Evolutionary conservation across 2,797 vertebrate genomes (phyloP).

Genomic region (Enteromius unitaeniatus): DNA sequence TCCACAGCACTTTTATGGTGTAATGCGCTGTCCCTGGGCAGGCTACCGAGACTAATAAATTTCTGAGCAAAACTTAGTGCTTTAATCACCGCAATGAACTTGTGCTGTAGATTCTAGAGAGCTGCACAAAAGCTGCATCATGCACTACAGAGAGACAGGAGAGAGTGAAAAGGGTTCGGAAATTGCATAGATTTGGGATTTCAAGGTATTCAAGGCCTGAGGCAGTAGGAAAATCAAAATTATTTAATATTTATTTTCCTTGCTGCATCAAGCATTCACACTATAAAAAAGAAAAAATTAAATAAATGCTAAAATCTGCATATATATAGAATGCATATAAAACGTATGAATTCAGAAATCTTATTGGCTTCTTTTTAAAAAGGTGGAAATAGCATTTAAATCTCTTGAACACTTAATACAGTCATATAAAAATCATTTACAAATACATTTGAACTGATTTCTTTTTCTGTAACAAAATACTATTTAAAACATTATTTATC

Average conservation of each 20-base stretch:
- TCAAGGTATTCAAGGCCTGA: not conserved
- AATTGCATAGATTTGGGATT: not conserved
- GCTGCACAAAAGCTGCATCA: not conserved
- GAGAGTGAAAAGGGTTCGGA: not conserved
- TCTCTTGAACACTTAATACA: not conserved
- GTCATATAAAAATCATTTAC: not conserved
- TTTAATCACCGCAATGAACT: constrained; percentile 12
- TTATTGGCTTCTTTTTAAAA: not conserved
- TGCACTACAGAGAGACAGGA: not conserved
- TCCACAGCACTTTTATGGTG: not conserved
- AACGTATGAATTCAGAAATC: no score
- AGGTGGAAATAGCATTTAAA: not conserved
- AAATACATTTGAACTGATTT: no score
- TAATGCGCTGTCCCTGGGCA: constrained; percentile 23
- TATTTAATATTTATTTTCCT: not conserved
- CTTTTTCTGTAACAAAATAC: not conserved
- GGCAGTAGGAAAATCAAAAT: not conserved
- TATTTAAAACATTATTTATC: not conserved
- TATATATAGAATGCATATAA: no score
- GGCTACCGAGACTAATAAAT: constrained; percentile 25
- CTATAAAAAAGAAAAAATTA: no score
- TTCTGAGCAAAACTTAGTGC: not conserved
- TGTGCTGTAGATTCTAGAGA: constrained; percentile 20
- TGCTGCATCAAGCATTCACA: not conserved
- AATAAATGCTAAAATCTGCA: not conserved